A percentile compares a stretch with the other conserved stretches of the same genome.
Conservation (phyloP, 2,888 invertebrate genomes). For the Nesidiocoris tenuis region DNA sequence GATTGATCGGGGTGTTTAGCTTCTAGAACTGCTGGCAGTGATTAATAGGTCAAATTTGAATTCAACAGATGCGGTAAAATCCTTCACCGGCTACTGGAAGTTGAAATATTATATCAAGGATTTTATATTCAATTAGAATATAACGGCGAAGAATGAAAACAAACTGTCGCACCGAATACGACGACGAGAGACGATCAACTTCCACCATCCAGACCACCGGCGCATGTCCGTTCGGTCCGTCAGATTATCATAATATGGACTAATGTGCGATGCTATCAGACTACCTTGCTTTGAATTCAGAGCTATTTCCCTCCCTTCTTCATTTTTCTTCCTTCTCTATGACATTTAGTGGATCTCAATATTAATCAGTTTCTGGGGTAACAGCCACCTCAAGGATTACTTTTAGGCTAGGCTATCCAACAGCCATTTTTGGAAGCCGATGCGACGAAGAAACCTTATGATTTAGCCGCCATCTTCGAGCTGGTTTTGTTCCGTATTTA, state of each 20-base stretch:
- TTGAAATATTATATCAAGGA: background rate
- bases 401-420: background rate
- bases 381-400: background rate
- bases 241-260: conserved; percentile 30
- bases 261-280: conserved; percentile 36
- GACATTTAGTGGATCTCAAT: background rate
- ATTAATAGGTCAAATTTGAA: too few species aligned
- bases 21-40: too few species aligned
- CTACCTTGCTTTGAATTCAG: background rate
- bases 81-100: background rate
- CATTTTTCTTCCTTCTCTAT: background rate
- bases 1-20: too few species aligned
- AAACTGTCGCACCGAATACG: background rate
- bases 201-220: background rate
- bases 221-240: background rate
- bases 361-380: background rate
- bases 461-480: background rate
- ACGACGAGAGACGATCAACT: background rate
- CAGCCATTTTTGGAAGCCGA: background rate
- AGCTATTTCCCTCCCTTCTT: background rate
- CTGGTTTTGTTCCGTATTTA: too few species aligned
- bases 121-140: background rate
- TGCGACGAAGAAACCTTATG: too few species aligned
- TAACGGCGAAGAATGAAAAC: background rate
- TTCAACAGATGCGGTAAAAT: background rate